These are phyloP conservation scores for Momotus momota DNA, from an alignment of 2,797 vertebrate genomes.

Conservation along the genomic window DNA sequence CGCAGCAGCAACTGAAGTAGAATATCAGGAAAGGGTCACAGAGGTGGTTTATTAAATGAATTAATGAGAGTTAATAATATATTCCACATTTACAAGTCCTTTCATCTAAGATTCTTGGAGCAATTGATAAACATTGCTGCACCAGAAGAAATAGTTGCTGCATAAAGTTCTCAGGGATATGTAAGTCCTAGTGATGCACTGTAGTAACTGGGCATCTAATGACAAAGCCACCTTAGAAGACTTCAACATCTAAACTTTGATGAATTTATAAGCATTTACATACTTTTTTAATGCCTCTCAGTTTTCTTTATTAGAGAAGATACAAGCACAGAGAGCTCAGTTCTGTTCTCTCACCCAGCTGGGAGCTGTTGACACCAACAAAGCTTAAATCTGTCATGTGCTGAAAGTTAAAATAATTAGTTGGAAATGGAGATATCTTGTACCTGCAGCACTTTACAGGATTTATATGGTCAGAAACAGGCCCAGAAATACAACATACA, in stretches of 20 bases:
- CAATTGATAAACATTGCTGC: not conserved
- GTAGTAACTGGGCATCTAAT: not conserved
- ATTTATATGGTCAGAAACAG: not conserved
- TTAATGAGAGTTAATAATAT: slow-evolving; percentile 13
- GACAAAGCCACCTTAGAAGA: not conserved
- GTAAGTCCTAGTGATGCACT: fast-evolving
- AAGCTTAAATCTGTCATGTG: not conserved
- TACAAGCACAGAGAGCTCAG: not conserved
- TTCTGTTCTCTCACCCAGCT: not conserved
- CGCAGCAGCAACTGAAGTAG: not conserved
- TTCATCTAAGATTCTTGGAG: not conserved
- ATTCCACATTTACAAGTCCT: not conserved
- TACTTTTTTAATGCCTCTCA: not conserved
- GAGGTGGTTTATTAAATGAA: not conserved
- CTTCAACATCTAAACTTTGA: not conserved
- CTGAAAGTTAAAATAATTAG: not conserved
- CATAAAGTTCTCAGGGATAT: not conserved
- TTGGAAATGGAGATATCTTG: not conserved
- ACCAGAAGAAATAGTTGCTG: not conserved
- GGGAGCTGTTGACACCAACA: not conserved
- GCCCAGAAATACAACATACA: not conserved
- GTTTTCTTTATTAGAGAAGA: not conserved
- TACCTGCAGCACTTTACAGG: not conserved
- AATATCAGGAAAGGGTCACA: not conserved
- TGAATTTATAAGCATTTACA: not conserved